Base-by-base conservation (phyloP, 2,888 invertebrate genomes). In the Catonia carolina region DNA sequence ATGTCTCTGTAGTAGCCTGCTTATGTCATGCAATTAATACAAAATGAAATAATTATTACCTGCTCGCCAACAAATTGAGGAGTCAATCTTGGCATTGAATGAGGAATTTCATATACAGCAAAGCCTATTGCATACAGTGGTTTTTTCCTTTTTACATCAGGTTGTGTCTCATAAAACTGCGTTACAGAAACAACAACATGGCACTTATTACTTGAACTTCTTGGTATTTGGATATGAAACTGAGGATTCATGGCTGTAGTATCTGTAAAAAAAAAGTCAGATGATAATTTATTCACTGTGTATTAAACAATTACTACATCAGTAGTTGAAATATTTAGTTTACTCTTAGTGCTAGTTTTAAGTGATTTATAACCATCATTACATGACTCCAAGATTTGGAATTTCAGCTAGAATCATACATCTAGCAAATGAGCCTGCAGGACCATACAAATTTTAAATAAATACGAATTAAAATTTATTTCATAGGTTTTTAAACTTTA, bases 161-260 rank as follows among this genome's bases (percentile, higher is more conserved):
- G 64, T 49, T 67, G 67, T 54, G 74, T 73, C 66, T 80, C 78
- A 70, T 84, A 84, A 67, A 77, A 77, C 72, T 85, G 85, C 56
- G 82, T 81, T 59, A 85, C 81, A 12, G 84, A 83, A 56, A 85
- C 83, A 39, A 85, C 85, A 55, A 84, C 83, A 75, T 85, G 85
- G 69, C 84, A 84, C 73, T 83, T 83, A 69, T 78, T 79, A 64
- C 74, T 76, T 42, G 78, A 76, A 20, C 78, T 77, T 60, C 79
- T 74, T n/a, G 83, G 82, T 58, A 84, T 80, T 70, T 81, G 80
- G 61, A 85, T 79, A 69, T 82, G 82, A 70, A 85, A 85, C 72
- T 84, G 84, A 1, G 76, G 85, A 73, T 85, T 85, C 78, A 81
- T 79, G 59, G 80, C 76, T 35, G 82, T 80, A 41, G 84, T 83